Conservation (phyloP, 2,797 vertebrate species). For the Anniella stebbinsi region DNA sequence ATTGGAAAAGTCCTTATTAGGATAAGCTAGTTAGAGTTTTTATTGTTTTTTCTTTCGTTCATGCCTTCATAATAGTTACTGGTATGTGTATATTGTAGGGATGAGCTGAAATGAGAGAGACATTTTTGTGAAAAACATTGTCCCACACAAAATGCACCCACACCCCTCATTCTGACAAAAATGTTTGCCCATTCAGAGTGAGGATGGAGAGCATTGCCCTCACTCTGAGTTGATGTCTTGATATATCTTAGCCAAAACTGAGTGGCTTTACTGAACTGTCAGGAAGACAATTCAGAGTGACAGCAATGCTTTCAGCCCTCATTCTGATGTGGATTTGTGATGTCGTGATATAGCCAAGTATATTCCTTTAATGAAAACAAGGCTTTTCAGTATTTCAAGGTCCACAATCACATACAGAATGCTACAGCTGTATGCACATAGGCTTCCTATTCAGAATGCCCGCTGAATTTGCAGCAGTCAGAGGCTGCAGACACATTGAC, state of each 20-base stretch:
- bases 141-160: too few relatives aligned
- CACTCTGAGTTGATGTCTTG: neutral
- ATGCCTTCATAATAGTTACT: neutral
- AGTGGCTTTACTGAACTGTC: neutral
- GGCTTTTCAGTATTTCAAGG: too few relatives aligned
- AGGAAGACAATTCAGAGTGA: neutral
- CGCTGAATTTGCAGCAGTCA: rapidly evolving
- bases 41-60: too few relatives aligned
- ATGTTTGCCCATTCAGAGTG: neutral
- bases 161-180: neutral
- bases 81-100: neutral
- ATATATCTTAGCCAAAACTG: too few relatives aligned
- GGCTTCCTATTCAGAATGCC: neutral
- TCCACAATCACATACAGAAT: too few relatives aligned
- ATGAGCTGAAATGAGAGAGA: neutral
- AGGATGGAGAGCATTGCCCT: too few relatives aligned
- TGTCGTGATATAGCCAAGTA: neutral
- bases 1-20: too few relatives aligned
- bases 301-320: neutral
- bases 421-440: too few relatives aligned
- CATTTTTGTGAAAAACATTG: neutral
- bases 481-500: neutral
- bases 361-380: neutral
- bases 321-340: neutral
- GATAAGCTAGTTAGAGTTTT: too few relatives aligned